phyloP scores from a whole-genome alignment of 2,888 invertebrate species.

The Habroteleia sp. region DNA sequence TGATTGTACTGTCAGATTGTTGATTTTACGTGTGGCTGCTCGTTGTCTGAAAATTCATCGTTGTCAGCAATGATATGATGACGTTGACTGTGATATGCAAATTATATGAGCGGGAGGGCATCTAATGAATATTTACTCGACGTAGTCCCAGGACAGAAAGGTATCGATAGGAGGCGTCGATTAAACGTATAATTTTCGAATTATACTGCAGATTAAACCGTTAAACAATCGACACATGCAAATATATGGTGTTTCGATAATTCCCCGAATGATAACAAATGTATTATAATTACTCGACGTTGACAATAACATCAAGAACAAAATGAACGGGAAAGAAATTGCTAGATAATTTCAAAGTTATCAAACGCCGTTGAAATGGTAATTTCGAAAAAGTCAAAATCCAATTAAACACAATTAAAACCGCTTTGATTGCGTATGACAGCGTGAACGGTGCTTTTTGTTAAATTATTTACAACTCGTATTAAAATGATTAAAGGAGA shows the following conservation, averaged over 20 bases:
- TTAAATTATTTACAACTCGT: no score
- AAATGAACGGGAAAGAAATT: slow-evolving; percentile 7
- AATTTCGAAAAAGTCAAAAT: no score
- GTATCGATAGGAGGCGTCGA: slow-evolving; percentile 72
- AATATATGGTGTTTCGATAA: slow-evolving; percentile 59
- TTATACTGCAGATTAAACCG: slow-evolving; percentile 75
- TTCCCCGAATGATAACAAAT: slow-evolving; percentile 29
- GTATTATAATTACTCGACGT: slow-evolving; percentile 14
- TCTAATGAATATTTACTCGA: slow-evolving; percentile 79
- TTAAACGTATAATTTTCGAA: slow-evolving; percentile 80
- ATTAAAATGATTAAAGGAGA: no score
- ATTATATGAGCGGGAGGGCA: slow-evolving; percentile 67
- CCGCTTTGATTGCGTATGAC: no score
- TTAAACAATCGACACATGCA: slow-evolving; percentile 75
- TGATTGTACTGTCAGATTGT: slow-evolving; percentile 9
- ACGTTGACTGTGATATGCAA: slow-evolving; percentile 79
- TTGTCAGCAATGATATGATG: slow-evolving; percentile 76
- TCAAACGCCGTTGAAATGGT: no score
- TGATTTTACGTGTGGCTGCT: slow-evolving; percentile 41
- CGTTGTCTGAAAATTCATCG: slow-evolving; percentile 54
- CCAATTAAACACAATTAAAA: no score
- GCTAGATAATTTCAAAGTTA: no score
- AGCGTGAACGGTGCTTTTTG: no score
- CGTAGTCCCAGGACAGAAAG: slow-evolving; percentile 67
- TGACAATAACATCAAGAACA: slow-evolving; percentile 29